Conservation (phyloP, 2,888 invertebrate genomes). For the Drosophila peninsularis region DNA sequence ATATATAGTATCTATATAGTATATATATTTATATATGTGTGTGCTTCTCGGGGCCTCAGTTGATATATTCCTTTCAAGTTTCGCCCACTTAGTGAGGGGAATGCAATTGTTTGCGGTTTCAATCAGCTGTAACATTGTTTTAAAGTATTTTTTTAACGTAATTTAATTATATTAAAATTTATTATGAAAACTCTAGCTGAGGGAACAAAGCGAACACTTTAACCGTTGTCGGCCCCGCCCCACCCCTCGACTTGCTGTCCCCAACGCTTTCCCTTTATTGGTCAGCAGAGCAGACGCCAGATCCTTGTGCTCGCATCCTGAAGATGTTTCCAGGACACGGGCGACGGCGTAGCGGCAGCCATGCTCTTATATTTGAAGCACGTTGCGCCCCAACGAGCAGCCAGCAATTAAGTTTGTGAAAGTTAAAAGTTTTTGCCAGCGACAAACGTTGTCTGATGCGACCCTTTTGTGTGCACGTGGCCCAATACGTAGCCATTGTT, state of each 20-base stretch:
- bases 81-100: background rate
- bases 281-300: conserved; percentile 41
- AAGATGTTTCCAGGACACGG: background rate
- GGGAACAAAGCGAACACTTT: conserved; percentile 32
- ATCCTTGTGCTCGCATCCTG: conserved; percentile 9
- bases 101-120: conserved; percentile 15
- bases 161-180: conserved; percentile 39
- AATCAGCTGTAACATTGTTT: conserved; percentile 28
- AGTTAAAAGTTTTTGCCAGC: conserved; percentile 74
- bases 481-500: conserved; percentile 43
- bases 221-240: background rate
- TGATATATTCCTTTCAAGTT: conserved; percentile 11
- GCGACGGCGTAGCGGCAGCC: background rate
- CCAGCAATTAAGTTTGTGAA: conserved; percentile 76
- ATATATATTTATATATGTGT: background rate
- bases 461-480: conserved; percentile 73
- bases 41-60: background rate
- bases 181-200: conserved; percentile 27
- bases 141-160: conserved; percentile 25
- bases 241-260: background rate
- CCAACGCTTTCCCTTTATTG: conserved; percentile 16
- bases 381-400: conserved; percentile 42
- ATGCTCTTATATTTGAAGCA: conserved; percentile 44
- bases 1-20: too few species aligned
- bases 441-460: conserved; percentile 72